Conservation (phyloP, 2,797 vertebrate genomes). For the Takifugu ocellatus region DNA sequence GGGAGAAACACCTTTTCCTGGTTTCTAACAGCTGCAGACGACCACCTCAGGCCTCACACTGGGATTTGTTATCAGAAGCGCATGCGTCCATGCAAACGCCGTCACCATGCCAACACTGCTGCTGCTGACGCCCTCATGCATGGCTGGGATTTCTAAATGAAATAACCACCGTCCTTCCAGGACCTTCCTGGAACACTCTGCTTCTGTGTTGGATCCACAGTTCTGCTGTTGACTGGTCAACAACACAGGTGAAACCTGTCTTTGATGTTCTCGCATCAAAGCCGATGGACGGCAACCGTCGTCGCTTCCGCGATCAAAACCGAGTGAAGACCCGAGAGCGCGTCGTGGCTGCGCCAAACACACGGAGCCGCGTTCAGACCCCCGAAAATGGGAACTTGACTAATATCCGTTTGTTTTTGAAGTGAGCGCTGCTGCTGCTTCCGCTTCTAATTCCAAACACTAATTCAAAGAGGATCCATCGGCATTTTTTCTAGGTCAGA, state of each 20-base stretch:
- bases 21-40: too few species aligned
- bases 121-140: too few species aligned
- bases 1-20: too few species aligned
- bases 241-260: too few species aligned
- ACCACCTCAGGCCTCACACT: too few species aligned
- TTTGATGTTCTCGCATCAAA: slow-evolving; percentile 46
- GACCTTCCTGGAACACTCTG: slow-evolving; percentile 8
- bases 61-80: too few species aligned
- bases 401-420: slow-evolving; percentile 48
- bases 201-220: neutral
- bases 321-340: slow-evolving; percentile 16
- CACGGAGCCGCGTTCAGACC: slow-evolving; percentile 38
- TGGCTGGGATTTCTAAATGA: too few species aligned
- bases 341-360: slow-evolving; percentile 22
- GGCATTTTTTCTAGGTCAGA: slow-evolving; percentile 58
- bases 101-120: too few species aligned
- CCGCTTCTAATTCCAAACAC: slow-evolving; percentile 52
- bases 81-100: too few species aligned
- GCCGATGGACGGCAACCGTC: slow-evolving; percentile 58
- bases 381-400: slow-evolving; percentile 39
- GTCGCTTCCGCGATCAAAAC: neutral
- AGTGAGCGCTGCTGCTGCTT: slow-evolving; percentile 35
- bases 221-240: too few species aligned
- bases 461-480: slow-evolving; percentile 57
- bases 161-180: too few species aligned